Base-by-base conservation (phyloP, 2,888 invertebrate genomes). In the Molorchus minor region DNA sequence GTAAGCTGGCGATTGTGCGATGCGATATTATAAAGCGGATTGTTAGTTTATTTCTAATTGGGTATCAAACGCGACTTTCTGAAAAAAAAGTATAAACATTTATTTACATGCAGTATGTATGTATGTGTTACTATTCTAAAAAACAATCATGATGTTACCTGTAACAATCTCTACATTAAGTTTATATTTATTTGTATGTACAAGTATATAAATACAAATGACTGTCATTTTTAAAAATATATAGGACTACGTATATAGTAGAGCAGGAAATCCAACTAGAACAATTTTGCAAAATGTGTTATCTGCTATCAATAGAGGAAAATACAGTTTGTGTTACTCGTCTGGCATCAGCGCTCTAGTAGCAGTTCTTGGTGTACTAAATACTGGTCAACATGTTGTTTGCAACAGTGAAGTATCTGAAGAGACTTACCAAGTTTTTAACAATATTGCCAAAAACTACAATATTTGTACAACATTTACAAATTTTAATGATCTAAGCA, bases 261-360 rank as follows among this genome's bases (percentile, higher is more conserved):
- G 98, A 75, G 92, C 94, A 76, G 96, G 96, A 30, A 99, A 99
- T 82, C 98, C 98, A 19, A 92, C 94, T 0, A 85, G 98, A 63
- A 88, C 91, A 68, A 89, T 91, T 16, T 82, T 98, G 56, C 96
- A 99, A 81, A 84, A 87, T 68, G 95, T 94, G 75, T 80, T 99
- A 40, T 97, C 98, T 2, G 86, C 93, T 0, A 79, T 98, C 56
- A 98, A 99, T 76, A 88, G 88, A 69, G 98, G 90, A 10, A 93
- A 94, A 79, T 84, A 93, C 81, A 94, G 90, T 66, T 73, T 92
- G 12, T 82, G 88, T 38, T 98, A 92, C 82, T 83, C 96, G 0
- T 97, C 97, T 8, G 98, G 98, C 1, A 83, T 98, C 43, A 96
- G 94, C 10, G 90, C 95, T 0, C 89, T 89, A 1, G 89, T 92